Percentiles rank a stretch among this genome's conserved stretches.
Conservation (phyloP, 37 sponge, comb jelly and placozoan species). For the Petrosia ficiformis region DNA sequence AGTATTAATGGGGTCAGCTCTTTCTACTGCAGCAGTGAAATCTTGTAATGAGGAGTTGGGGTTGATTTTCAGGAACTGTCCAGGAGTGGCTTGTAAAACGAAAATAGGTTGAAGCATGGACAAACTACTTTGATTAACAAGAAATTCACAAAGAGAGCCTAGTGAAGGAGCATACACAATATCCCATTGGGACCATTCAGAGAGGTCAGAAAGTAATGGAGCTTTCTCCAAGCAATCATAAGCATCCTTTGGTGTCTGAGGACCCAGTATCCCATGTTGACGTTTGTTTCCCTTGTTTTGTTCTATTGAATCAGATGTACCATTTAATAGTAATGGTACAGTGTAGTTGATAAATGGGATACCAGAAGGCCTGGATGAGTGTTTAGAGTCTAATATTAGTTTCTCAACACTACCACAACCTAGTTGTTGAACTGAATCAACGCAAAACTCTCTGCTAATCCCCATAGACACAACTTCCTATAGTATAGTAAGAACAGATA, state of each 20-base stretch:
- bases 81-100: slow-evolving; percentile 37
- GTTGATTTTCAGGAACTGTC: slow-evolving; percentile 25
- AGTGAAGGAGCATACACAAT: slow-evolving; percentile 36
- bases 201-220: slow-evolving; percentile 53
- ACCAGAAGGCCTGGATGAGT: not conserved
- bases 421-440: slow-evolving; percentile 30
- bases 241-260: slow-evolving; percentile 40
- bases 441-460: slow-evolving; percentile 31
- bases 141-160: slow-evolving; percentile 38
- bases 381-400: slow-evolving; percentile 17
- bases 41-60: slow-evolving; percentile 24
- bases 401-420: slow-evolving; percentile 50
- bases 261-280: slow-evolving; percentile 22
- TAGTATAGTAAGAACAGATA: not conserved
- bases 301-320: not conserved
- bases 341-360: not conserved
- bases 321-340: slow-evolving; percentile 24
- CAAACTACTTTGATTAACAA: not conserved
- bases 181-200: slow-evolving; percentile 63
- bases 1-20: slow-evolving; percentile 11
- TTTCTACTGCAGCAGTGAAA: slow-evolving; percentile 33
- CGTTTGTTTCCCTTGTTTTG: no score
- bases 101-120: not conserved
- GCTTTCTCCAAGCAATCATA: slow-evolving; percentile 8
- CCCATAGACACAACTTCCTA: slow-evolving; percentile 26